Conservation (phyloP, 2,797 vertebrate genomes). For the Fringilla coelebs region DNA sequence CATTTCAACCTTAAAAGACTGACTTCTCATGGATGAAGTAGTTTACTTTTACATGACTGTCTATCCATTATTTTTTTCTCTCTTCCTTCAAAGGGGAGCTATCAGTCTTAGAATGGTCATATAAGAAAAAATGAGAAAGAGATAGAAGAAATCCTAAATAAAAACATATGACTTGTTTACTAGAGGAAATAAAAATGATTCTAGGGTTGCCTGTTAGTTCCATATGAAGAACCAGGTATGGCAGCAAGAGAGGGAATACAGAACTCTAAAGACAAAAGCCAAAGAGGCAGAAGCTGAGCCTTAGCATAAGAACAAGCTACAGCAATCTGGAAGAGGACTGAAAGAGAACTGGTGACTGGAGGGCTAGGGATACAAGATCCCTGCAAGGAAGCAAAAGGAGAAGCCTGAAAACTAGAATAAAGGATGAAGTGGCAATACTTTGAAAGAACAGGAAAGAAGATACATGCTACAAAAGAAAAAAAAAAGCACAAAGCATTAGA, state of each 20-base stretch:
- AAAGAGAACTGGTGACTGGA: background rate
- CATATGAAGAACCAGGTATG: background rate
- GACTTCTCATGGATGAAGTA: background rate
- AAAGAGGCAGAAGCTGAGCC: background rate
- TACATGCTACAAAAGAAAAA: background rate
- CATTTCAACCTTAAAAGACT: background rate
- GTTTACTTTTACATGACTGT: background rate
- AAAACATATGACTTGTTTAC: background rate
- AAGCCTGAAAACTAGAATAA: background rate
- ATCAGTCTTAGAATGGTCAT: background rate
- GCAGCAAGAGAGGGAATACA: background rate
- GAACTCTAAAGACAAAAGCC: background rate
- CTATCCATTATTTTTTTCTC: background rate
- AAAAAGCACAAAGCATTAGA: background rate
- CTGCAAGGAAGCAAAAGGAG: background rate
- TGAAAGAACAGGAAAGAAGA: background rate
- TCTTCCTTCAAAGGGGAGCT: background rate
- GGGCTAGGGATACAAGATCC: background rate
- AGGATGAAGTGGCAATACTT: background rate
- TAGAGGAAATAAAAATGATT: background rate
- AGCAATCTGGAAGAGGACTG: background rate
- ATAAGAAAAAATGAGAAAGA: background rate
- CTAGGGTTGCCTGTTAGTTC: background rate
- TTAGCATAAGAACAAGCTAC: background rate
- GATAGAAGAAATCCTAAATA: background rate